Evolutionary conservation across 2,113 vertebrate genomes (phyloP).

Genomic region (Gallinago undulata): DNA sequence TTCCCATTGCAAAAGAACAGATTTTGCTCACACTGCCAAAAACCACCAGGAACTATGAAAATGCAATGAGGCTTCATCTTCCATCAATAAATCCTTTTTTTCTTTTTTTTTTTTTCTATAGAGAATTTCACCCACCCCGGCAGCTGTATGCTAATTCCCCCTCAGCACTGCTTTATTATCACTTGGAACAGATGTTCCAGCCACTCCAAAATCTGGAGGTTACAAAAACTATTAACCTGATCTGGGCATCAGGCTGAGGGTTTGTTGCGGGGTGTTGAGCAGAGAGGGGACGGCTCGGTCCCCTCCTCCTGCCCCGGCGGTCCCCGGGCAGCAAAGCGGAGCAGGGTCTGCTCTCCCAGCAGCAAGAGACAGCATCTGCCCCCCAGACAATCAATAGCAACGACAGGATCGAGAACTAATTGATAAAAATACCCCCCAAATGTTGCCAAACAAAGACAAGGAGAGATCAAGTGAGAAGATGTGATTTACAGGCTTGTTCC

Average conservation of each 20-base stretch:
- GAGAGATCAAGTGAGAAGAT: too few relatives aligned
- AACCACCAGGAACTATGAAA: slow-evolving; percentile 22
- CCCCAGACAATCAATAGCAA: not conserved
- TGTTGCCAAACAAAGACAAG: fast-evolving
- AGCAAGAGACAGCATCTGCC: not conserved
- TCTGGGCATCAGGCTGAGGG: not conserved
- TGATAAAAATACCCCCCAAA: not conserved
- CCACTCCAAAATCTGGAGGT: slow-evolving; percentile 44
- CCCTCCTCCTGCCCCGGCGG: not conserved
- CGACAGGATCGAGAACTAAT: fast-evolving
- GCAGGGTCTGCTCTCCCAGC: not conserved
- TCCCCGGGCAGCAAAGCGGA: not conserved
- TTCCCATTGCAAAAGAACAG: not conserved
- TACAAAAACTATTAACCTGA: slow-evolving; percentile 57
- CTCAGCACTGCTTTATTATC: slow-evolving; percentile 40
- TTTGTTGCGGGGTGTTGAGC: not conserved
- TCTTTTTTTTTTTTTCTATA: not conserved
- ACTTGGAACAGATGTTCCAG: slow-evolving; percentile 56
- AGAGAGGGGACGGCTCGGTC: not conserved
- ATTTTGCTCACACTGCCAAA: slow-evolving; percentile 28
- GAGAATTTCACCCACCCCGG: not conserved
- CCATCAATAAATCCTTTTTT: not conserved
- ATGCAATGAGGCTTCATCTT: slow-evolving; percentile 25
- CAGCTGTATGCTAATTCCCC: slow-evolving; percentile 66
- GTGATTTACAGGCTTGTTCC: not conserved